A percentile compares a stretch with the other conserved stretches of the same genome.
Conservation (phyloP, 2,888 invertebrate genomes). For the Sclerodermus sp. region DNA sequence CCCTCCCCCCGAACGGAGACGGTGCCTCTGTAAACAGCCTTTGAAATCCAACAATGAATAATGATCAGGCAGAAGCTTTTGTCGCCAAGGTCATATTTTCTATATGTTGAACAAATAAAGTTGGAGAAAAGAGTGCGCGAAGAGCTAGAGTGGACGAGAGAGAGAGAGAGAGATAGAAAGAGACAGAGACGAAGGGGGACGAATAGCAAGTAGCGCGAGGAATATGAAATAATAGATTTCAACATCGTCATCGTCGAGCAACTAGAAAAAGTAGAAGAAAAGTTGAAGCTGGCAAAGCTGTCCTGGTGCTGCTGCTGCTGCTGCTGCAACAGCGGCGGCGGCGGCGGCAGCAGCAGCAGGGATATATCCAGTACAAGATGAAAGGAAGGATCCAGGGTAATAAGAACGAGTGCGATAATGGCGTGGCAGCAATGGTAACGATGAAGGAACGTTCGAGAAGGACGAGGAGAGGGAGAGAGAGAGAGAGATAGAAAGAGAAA, state of each 20-base stretch:
- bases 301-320: no score
- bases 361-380: no score
- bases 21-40: conserved; percentile 6
- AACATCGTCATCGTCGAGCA: no score
- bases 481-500: conserved; percentile 5
- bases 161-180: no score
- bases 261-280: no score
- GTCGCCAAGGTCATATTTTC: no score
- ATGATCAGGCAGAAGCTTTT: conserved; percentile 15
- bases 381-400: conserved; percentile 24
- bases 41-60: conserved; percentile 2
- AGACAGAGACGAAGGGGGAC: no score
- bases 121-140: conserved; percentile 10
- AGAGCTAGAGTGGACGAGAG: background rate
- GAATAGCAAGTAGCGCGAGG: conserved; percentile 1
- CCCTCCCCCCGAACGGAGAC: no score
- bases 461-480: conserved; percentile 4
- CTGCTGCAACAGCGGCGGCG: no score
- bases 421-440: conserved; percentile 18
- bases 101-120: conserved; percentile 3
- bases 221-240: background rate
- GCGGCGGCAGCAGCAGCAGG: no score
- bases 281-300: no score
- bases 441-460: conserved; percentile 6
- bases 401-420: conserved; percentile 34